phyloP scores from a whole-genome alignment of 2,113 vertebrate genomes.

The Cyanistes caeruleus region DNA sequence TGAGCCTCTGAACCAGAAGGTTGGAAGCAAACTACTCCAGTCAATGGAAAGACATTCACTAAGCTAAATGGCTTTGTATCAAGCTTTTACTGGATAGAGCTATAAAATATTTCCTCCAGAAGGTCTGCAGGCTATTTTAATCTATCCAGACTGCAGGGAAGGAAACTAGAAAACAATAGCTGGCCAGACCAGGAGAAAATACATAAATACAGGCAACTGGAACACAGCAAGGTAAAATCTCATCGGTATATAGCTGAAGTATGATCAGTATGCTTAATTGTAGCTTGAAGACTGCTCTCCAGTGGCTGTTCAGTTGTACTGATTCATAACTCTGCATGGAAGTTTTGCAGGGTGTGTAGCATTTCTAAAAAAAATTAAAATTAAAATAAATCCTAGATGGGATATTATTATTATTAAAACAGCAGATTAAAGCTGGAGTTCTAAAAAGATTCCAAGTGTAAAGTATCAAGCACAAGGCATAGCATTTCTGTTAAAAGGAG shows the following conservation, averaged over 20 bases:
- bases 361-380: neutral
- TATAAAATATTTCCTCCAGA: slow-evolving; percentile 36
- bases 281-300: slow-evolving; percentile 20
- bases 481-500: neutral
- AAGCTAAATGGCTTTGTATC: slow-evolving; percentile 22
- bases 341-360: fast-evolving
- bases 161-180: slow-evolving; percentile 42
- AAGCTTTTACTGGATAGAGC: slow-evolving; percentile 17
- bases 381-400: neutral
- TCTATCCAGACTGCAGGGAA: neutral
- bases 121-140: slow-evolving; percentile 35
- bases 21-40: neutral
- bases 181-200: slow-evolving; percentile 6
- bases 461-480: neutral
- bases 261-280: neutral
- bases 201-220: neutral
- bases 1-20: neutral
- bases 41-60: slow-evolving; percentile 35
- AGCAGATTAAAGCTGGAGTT: neutral
- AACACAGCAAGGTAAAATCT: neutral
- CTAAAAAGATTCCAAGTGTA: neutral
- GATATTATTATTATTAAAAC: neutral
- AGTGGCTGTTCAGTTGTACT: neutral
- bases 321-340: neutral
- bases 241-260: neutral